A percentile compares a stretch with the other conserved stretches of the same genome.
phyloP scores from a whole-genome alignment of 2,797 vertebrate genomes.

The Pogonophryne albipinna region DNA sequence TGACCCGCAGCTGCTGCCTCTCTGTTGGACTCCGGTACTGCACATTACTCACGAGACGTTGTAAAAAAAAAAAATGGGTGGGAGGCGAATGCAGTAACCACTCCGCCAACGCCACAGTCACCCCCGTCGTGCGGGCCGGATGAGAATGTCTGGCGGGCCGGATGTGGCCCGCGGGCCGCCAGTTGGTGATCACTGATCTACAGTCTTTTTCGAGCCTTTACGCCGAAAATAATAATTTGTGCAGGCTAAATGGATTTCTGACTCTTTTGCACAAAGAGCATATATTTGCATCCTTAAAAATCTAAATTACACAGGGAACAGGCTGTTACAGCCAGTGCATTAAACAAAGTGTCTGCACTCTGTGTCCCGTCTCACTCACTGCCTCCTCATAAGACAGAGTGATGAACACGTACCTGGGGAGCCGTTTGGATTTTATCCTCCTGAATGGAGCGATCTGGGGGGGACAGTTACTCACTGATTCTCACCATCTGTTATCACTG shows the following conservation, averaged over 20 bases:
- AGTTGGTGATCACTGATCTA: too few relatives aligned
- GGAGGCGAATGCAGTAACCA: too few relatives aligned
- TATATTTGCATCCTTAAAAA: constrained; percentile 32
- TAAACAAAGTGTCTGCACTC: constrained; percentile 47
- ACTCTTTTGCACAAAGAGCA: neutral
- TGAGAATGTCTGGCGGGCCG: too few relatives aligned
- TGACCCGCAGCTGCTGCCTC: too few relatives aligned
- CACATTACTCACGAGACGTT: too few relatives aligned
- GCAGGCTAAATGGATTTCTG: neutral
- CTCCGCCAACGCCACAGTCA: too few relatives aligned
- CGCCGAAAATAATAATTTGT: constrained; percentile 11
- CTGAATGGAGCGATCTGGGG: constrained; percentile 63
- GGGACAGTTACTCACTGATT: constrained; percentile 61
- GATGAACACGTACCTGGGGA: constrained; percentile 71
- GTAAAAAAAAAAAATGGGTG: too few relatives aligned
- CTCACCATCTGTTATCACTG: constrained; percentile 60
- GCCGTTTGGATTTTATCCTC: constrained; percentile 64
- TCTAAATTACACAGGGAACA: constrained; percentile 12
- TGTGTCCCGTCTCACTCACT: constrained; percentile 17
- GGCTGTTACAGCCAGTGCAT: constrained; percentile 28
- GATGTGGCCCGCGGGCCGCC: too few relatives aligned
- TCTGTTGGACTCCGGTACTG: too few relatives aligned
- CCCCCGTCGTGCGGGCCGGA: too few relatives aligned
- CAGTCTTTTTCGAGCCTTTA: neutral
- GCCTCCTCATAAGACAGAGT: constrained; percentile 57